phyloP scores from a whole-genome alignment of 1,140 invertebrate genomes.

The Philaenus spumarius region DNA sequence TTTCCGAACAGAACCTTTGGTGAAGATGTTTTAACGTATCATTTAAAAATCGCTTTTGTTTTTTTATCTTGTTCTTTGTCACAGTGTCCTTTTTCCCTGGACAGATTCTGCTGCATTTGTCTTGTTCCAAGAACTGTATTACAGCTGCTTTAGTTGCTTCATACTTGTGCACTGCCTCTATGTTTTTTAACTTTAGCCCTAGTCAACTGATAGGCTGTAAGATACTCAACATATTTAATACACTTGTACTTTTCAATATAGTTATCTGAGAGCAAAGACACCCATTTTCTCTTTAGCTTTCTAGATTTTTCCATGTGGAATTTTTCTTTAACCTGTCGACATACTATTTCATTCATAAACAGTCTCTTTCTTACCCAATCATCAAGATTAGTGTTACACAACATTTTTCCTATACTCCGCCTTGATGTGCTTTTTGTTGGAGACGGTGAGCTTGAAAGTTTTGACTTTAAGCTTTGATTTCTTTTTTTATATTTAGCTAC shows the following conservation, averaged over 20 bases:
- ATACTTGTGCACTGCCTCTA: background rate
- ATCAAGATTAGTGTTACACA: too few relatives aligned
- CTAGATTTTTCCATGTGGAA: too few relatives aligned
- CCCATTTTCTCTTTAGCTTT: too few relatives aligned
- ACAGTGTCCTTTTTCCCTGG: conserved; percentile 18
- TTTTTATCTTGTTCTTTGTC: conserved; percentile 14
- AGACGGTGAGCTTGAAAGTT: too few relatives aligned
- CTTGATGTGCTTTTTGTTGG: too few relatives aligned
- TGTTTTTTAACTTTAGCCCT: background rate
- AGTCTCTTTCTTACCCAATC: background rate
- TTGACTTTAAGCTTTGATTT: background rate
- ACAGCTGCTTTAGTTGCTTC: background rate
- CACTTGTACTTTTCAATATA: background rate
- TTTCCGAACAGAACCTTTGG: background rate
- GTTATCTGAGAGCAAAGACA: too few relatives aligned
- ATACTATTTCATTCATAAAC: too few relatives aligned
- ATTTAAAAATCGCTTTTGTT: conserved; percentile 18
- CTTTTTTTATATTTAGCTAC: too few relatives aligned
- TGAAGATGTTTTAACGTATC: conserved; percentile 8
- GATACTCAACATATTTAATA: background rate
- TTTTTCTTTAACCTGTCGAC: too few relatives aligned
- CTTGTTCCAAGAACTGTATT: background rate
- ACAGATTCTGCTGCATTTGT: conserved; percentile 14
- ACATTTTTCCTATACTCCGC: too few relatives aligned
- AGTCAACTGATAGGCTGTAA: background rate